Base-by-base conservation (phyloP, 2,113 vertebrate genomes). In the Saccopteryx bilineata region DNA sequence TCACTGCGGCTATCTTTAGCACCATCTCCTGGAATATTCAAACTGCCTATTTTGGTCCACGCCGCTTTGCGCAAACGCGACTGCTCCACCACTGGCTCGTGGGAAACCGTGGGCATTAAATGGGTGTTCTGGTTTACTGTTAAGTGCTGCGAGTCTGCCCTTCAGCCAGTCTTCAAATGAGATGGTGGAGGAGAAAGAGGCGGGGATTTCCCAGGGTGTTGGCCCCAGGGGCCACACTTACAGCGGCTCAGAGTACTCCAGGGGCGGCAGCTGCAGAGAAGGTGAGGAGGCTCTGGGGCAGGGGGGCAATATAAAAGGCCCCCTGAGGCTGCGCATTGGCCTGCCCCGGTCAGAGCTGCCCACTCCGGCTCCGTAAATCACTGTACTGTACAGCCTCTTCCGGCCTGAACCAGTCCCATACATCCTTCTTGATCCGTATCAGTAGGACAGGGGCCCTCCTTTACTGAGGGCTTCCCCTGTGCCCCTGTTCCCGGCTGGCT, bases 21-120 rank as follows among this genome's bases (percentile, higher is more conserved):
- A 68, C 96, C 84, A 83, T 12, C 21, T 92, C 33, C 96, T 81
- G 94, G 63, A 93, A 97, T 96, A 97, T 98, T 97, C 96, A 88
- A 97, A 94, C 76, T 61, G 97, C 96, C 96, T 98, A 95, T 98
- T 98, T 97, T 94, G 85, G 92, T 79, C 60, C 96, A 81, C 63
- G 69, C 71, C 0, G 0, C 75, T 97, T 95, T 75, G 94, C 52
- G 5, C 96, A 94, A 96, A 97, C 74, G 84, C 15, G 74, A 94
- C 93, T 52, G 93, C 94, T 91, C 91, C 0, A 23, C 75, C 97
- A 61, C 95, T 4, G 3, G 92, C 58, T 90, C 26, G 15, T 96
- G 75, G 95, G 1, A 61, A 97, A 94, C 78, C 82, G 48, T 83
- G 83, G 85, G 86, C 96, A 87, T 13, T 50, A 68, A 85, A 60